A percentile compares a stretch with the other conserved stretches of the same genome.
Conservation (phyloP, 2,888 invertebrate genomes). For the Homarus gammarus region DNA sequence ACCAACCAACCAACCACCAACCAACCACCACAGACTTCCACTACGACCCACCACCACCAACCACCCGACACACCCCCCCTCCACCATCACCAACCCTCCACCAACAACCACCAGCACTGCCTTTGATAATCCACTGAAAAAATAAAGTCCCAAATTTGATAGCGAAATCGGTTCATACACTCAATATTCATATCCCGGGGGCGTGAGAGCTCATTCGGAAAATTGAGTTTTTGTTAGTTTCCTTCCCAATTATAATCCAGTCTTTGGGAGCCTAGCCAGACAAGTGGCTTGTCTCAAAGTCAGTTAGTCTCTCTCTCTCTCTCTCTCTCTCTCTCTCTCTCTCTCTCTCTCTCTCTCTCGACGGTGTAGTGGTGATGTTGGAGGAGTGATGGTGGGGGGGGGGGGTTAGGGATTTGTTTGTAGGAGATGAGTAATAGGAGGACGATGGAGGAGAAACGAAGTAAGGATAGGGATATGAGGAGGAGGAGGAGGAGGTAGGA, state of each 20-base stretch:
- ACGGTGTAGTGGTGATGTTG: background rate
- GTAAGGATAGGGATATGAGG: background rate
- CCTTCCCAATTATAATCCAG: constrained; percentile 52
- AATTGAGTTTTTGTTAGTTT: constrained; percentile 63
- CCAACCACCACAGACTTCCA: too few species aligned
- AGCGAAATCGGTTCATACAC: constrained; percentile 6
- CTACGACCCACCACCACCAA: too few species aligned
- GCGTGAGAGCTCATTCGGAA: constrained; percentile 46
- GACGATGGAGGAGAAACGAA: background rate
- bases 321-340: constrained; percentile 1
- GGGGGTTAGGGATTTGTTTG: background rate
- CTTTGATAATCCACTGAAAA: background rate
- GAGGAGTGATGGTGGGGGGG: background rate
- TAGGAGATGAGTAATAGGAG: background rate
- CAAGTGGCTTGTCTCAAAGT: constrained; percentile 1
- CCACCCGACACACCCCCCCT: too few species aligned
- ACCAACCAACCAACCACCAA: too few species aligned
- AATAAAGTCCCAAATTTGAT: background rate
- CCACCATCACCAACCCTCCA: too few species aligned
- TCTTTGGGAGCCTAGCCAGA: constrained; percentile 22
- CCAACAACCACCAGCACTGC: background rate
- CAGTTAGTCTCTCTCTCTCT: background rate
- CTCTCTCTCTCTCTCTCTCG: background rate
- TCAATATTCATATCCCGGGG: constrained; percentile 37
- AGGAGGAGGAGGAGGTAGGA: background rate